phyloP scores from a whole-genome alignment of 2,888 invertebrate species.

The Sinopyrophorus schimmeli region DNA sequence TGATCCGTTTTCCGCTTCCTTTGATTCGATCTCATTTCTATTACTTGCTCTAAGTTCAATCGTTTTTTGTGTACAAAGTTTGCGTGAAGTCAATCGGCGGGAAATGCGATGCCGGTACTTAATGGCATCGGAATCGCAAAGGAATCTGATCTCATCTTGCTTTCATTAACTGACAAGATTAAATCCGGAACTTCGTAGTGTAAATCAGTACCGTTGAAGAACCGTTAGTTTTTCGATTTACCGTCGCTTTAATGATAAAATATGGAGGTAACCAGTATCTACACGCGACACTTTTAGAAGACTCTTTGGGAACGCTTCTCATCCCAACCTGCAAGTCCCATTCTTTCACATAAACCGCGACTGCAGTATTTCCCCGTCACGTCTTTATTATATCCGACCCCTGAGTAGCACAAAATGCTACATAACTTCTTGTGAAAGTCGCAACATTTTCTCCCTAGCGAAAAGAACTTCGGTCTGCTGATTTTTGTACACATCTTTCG shows the following conservation, averaged over 20 bases:
- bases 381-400: slow-evolving; percentile 58
- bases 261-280: slow-evolving; percentile 46
- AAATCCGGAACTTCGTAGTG: slow-evolving; percentile 47
- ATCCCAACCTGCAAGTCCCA: slow-evolving; percentile 43
- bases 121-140: slow-evolving; percentile 48
- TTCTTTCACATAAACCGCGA: slow-evolving; percentile 54
- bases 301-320: slow-evolving; percentile 45
- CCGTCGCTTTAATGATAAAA: slow-evolving; percentile 48
- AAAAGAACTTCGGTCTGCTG: slow-evolving; percentile 47
- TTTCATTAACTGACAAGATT: slow-evolving; percentile 48
- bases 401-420: slow-evolving; percentile 55
- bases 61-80: slow-evolving; percentile 50
- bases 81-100: slow-evolving; percentile 48
- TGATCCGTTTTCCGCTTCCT: slow-evolving; percentile 46
- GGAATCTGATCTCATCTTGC: slow-evolving; percentile 47
- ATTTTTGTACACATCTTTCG: slow-evolving; percentile 51
- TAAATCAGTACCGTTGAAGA: slow-evolving; percentile 43
- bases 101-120: slow-evolving; percentile 46
- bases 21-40: slow-evolving; percentile 49
- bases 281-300: slow-evolving; percentile 46
- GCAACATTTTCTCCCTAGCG: slow-evolving; percentile 47
- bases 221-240: slow-evolving; percentile 46
- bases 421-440: slow-evolving; percentile 58
- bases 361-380: slow-evolving; percentile 55
- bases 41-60: slow-evolving; percentile 45